These are phyloP conservation scores for Rhabdomys pumilio DNA, from an alignment of 2,797 vertebrate genomes.

Conservation along the genomic window DNA sequence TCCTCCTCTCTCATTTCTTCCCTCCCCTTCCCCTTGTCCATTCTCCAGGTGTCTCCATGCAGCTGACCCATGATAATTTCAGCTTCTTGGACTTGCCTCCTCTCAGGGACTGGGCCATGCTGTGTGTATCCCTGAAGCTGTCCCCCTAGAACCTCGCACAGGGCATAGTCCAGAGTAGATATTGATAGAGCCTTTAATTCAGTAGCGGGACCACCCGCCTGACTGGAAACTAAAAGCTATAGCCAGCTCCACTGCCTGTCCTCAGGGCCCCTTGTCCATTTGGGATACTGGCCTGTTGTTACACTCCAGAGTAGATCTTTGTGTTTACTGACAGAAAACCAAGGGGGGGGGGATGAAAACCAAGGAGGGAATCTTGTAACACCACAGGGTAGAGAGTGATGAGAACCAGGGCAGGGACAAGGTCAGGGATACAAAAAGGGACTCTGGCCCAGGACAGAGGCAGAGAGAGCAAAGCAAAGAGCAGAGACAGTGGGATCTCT, in stretches of 20 bases:
- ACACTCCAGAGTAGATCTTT: conserved; percentile 24
- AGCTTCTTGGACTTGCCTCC: not conserved
- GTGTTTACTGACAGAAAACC: conserved; percentile 24
- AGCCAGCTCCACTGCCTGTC: not conserved
- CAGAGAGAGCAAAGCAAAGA: not conserved
- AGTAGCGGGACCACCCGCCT: not conserved
- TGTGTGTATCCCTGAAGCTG: not conserved
- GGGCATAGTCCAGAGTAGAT: not conserved
- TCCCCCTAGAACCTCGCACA: not conserved
- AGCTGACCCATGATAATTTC: not conserved
- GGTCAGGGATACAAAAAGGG: not conserved
- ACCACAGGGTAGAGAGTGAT: not conserved
- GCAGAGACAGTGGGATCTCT: not conserved
- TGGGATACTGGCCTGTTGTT: conserved; percentile 21
- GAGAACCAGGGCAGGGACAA: not conserved
- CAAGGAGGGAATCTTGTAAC: not conserved
- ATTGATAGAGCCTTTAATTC: conserved; percentile 9
- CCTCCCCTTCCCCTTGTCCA: not conserved
- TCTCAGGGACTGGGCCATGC: not conserved
- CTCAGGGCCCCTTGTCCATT: conserved; percentile 27
- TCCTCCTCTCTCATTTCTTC: not conserved
- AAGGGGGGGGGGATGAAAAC: not conserved
- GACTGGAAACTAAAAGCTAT: not conserved
- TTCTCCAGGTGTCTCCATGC: not conserved
- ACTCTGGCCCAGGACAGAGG: not conserved